These are phyloP conservation scores for Drosophila flavopinicola DNA, from an alignment of 2,888 invertebrate genomes.

Conservation along the genomic window DNA sequence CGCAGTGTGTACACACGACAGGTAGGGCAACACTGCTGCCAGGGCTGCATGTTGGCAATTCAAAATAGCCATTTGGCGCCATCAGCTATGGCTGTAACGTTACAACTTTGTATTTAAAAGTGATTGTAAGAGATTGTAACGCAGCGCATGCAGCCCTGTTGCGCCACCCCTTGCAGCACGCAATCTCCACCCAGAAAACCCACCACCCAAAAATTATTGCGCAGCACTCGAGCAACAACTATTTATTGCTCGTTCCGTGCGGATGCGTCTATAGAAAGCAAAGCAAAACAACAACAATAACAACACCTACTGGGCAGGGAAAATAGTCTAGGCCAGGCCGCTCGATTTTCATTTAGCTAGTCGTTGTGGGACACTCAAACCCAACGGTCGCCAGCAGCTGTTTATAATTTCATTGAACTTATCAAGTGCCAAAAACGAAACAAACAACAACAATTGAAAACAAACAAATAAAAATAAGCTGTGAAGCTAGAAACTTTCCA, in stretches of 20 bases:
- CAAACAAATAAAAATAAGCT: not conserved
- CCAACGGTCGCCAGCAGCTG: constrained; percentile 27
- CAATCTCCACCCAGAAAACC: constrained; percentile 25
- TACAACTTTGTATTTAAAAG: not conserved
- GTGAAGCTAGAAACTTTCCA: not conserved
- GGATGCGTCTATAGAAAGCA: constrained; percentile 54
- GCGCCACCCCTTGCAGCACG: constrained; percentile 22
- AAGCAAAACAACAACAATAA: constrained; percentile 59
- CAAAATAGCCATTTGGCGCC: constrained; percentile 8
- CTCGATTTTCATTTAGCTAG: constrained; percentile 38
- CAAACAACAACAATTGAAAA: not conserved
- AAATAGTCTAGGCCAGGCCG: constrained; percentile 55
- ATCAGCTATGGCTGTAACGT: too few relatives aligned
- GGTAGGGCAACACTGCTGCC: not conserved
- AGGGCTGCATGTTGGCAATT: constrained; percentile 17
- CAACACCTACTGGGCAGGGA: constrained; percentile 41
- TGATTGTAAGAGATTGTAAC: too few relatives aligned
- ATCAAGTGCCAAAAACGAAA: too few relatives aligned
- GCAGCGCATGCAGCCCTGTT: too few relatives aligned
- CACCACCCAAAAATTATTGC: constrained; percentile 62
- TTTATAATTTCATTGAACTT: not conserved
- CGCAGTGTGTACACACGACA: constrained; percentile 32
- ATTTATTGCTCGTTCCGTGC: constrained; percentile 59
- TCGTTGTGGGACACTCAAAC: constrained; percentile 50
- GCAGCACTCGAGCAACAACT: constrained; percentile 52